Evolutionary conservation across 1,140 invertebrate species (phyloP), one percentile per base, ranked within the genome.

Genomic region (Choristoneura fumiferana): DNA sequence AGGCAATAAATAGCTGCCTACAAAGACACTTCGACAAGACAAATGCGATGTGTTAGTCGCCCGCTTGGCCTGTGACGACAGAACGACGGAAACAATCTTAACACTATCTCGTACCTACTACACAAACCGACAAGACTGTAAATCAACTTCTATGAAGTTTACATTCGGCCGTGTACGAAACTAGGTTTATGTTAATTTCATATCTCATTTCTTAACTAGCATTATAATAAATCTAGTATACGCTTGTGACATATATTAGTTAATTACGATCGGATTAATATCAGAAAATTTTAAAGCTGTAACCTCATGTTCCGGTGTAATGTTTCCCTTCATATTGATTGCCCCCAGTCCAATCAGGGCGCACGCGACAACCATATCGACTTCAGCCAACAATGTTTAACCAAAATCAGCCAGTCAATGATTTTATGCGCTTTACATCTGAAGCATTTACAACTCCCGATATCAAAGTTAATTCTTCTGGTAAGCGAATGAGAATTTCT

Each of bases 11-110:
- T 74, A 60, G 56, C 60, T 57, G 56, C 57, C 65, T 58, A 63
- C 68, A 60, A 69, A 73, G 66, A 68, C 73, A 63, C 56, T 54
- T 13, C 43, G 56, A 71, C 68, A 71, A 77, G 73, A 78, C 66
- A 68, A 78, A 80, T 76, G 73, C 54, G 65, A 64, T 55, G 45
- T 68, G 70, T 63, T 60, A 62, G 58, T 6, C 22, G 22, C 22
- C 22, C 22, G 22, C 22, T 29, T 6, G 22, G 22, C 22, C 22
- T 6, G 22, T 54, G 18, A 54, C 52, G 52, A 35, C 34, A 36
- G 29, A 54, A 35, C 34, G 52, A 54, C 29, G 34, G 29, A 49
- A 49, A 49, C 43, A 18, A 49, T 49, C 43, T 49, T 18, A 49
- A 33, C 43, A 49, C 43, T 49, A 49, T 49, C 43, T 49, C 8